These are phyloP conservation scores for Varroa destructor DNA, from an alignment of 1,140 invertebrate genomes.

Conservation along the genomic window DNA sequence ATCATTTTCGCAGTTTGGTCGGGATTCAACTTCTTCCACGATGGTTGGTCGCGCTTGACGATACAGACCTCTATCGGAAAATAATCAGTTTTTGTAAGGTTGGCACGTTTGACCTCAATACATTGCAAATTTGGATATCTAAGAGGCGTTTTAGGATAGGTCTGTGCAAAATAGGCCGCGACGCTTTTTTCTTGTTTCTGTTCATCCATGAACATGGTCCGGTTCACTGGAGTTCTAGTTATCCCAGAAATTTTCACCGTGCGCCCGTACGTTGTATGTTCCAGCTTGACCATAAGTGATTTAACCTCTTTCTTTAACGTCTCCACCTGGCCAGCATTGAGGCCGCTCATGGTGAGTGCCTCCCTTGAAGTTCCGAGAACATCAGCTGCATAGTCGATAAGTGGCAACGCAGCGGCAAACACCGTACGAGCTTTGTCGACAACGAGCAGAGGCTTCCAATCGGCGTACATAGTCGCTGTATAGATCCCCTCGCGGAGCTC, in stretches of 20 bases:
- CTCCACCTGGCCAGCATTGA: background rate
- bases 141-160: background rate
- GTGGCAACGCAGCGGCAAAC: background rate
- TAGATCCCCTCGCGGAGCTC: background rate
- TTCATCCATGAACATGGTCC: background rate
- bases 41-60: background rate
- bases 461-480: background rate
- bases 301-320: conserved; percentile 10
- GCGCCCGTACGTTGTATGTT: background rate
- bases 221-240: background rate
- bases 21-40: background rate
- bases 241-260: background rate
- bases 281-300: background rate
- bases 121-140: conserved; percentile 6
- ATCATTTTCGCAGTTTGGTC: conserved; percentile 1
- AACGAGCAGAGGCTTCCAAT: conserved; percentile 8
- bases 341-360: background rate
- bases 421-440: conserved; percentile 14
- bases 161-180: background rate
- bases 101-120: background rate
- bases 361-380: background rate
- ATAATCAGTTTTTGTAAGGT: background rate
- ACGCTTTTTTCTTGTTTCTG: background rate
- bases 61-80: conserved; percentile 13
- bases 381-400: background rate